Percentiles rank a stretch among this genome's conserved stretches.
phyloP scores from a whole-genome alignment of 2,113 vertebrate species.

The Vicugna pacos region DNA sequence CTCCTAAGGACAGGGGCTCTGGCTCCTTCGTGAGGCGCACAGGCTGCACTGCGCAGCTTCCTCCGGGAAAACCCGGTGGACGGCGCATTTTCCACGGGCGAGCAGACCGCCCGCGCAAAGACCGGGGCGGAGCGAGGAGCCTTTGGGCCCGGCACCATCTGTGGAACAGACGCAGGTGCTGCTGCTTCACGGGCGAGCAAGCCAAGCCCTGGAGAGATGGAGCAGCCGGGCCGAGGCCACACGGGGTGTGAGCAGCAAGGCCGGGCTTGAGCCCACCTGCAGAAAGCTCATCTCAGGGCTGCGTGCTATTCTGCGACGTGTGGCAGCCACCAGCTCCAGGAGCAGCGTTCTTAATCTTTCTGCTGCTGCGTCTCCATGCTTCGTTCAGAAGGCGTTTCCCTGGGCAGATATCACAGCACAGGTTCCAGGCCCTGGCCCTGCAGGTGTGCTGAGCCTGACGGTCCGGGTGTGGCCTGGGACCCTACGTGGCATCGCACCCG shows the following conservation, averaged over 20 bases:
- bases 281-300: accelerated
- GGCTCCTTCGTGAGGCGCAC: neutral
- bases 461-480: neutral
- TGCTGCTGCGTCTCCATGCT: neutral
- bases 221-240: neutral
- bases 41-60: neutral
- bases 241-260: accelerated
- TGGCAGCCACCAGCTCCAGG: neutral
- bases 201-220: neutral
- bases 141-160: accelerated
- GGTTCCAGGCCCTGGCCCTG: neutral
- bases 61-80: neutral
- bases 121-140: neutral
- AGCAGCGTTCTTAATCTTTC: accelerated
- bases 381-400: neutral
- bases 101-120: accelerated
- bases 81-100: neutral
- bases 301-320: accelerated
- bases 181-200: neutral
- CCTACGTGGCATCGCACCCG: accelerated
- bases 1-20: neutral
- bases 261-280: neutral
- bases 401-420: neutral
- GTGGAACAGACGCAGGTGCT: accelerated
- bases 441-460: neutral